Conservation (phyloP, 2,888 invertebrate genomes). For the Ornithoptera alexandrae region DNA sequence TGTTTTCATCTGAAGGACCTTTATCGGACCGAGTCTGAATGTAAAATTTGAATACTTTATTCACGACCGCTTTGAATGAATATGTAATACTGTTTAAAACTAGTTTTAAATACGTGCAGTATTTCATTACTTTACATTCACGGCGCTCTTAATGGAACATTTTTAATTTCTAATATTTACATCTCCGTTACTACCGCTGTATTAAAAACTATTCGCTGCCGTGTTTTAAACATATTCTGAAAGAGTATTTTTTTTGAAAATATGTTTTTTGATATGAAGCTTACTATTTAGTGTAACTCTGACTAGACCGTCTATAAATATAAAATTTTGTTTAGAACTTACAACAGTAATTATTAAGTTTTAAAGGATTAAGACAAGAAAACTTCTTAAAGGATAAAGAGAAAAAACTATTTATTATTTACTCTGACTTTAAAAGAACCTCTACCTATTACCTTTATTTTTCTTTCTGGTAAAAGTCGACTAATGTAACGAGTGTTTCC, state of each 20-base stretch:
- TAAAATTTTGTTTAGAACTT: too few relatives aligned
- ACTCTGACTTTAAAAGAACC: too few relatives aligned
- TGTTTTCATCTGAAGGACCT: conserved; percentile 29
- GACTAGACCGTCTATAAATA: too few relatives aligned
- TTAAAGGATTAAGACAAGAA: too few relatives aligned
- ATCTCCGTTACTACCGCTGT: conserved; percentile 13
- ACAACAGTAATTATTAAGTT: too few relatives aligned
- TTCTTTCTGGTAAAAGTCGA: too few relatives aligned
- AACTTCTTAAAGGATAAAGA: too few relatives aligned
- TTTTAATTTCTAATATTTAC: conserved; percentile 15
- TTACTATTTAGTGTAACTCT: neutral
- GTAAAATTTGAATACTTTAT: conserved; percentile 25
- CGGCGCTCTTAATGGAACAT: conserved; percentile 21
- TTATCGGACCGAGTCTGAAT: conserved; percentile 27
- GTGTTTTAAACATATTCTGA: conserved; percentile 13
- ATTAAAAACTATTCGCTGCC: conserved; percentile 6
- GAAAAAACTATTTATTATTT: too few relatives aligned
- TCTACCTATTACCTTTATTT: too few relatives aligned
- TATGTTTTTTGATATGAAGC: neutral
- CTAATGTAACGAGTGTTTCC: too few relatives aligned
- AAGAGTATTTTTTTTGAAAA: neutral
- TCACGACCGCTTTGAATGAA: conserved; percentile 25
- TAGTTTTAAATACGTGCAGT: conserved; percentile 21
- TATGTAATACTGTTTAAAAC: conserved; percentile 24
- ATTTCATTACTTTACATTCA: conserved; percentile 25